Evolutionary conservation across 2,888 invertebrate species (phyloP).

Genomic region (Cancer borealis): DNA sequence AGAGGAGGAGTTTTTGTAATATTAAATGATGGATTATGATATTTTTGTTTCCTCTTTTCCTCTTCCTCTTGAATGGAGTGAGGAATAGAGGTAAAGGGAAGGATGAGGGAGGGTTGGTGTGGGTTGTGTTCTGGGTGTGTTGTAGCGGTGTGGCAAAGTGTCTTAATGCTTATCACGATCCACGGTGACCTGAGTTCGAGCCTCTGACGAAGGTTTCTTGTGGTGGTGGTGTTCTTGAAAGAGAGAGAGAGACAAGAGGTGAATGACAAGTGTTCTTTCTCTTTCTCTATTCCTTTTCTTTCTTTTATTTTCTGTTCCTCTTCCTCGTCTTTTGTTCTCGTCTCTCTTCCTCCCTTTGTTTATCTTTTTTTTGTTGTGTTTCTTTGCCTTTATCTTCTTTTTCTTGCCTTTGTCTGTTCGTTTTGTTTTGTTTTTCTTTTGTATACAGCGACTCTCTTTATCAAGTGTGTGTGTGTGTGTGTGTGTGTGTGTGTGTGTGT

Average conservation of each 20-base stretch:
- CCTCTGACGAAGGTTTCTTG: background rate
- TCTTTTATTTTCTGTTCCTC: background rate
- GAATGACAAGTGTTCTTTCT: background rate
- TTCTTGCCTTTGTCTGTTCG: constrained; percentile 6
- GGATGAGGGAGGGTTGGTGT: background rate
- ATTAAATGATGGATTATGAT: background rate
- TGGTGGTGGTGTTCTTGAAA: background rate
- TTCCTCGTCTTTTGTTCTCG: background rate
- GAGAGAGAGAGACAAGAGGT: background rate
- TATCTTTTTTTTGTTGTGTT: background rate
- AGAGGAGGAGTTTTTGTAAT: no score
- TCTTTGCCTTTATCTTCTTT: background rate
- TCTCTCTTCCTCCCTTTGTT: background rate
- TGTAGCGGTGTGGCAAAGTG: background rate
- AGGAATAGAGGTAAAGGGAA: background rate
- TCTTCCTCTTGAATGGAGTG: background rate
- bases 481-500: background rate
- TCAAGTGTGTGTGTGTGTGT: constrained; percentile 1
- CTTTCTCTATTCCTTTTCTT: background rate
- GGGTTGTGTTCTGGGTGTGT: background rate
- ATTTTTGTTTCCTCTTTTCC: background rate
- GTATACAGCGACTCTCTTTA: background rate
- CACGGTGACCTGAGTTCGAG: background rate
- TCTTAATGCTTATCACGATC: background rate
- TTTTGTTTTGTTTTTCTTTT: background rate